Evolutionary conservation across 1,140 invertebrate genomes (phyloP).

Genomic region (Euura saliciscinereae): DNA sequence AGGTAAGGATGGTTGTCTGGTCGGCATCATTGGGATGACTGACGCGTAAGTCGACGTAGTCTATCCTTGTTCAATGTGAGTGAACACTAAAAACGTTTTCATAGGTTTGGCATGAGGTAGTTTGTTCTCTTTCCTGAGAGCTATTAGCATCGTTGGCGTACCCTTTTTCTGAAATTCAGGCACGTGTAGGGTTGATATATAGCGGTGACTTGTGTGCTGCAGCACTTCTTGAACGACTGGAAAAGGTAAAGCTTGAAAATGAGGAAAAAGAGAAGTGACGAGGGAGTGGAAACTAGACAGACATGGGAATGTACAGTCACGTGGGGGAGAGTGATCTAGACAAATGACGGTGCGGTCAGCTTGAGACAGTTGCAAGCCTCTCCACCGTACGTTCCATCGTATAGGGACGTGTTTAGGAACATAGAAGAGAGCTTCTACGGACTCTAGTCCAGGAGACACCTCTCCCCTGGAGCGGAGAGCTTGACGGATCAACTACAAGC

Average conservation of each 20-base stretch:
- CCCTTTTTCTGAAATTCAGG: background rate
- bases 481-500: background rate
- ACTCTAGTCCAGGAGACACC: background rate
- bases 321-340: constrained; percentile 44
- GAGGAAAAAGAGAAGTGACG: background rate
- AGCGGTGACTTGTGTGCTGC: background rate
- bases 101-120: too few relatives aligned
- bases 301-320: background rate
- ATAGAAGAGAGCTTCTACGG: background rate
- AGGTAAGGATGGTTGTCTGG: too few relatives aligned
- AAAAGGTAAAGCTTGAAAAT: constrained; percentile 1
- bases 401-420: background rate
- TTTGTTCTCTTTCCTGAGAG: background rate
- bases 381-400: constrained; percentile 34
- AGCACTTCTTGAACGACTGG: background rate
- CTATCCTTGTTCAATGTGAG: too few relatives aligned
- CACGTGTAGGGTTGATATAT: constrained; percentile 8
- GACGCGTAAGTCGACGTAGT: too few relatives aligned
- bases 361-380: constrained; percentile 49
- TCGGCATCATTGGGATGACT: too few relatives aligned
- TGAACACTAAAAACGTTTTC: too few relatives aligned
- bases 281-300: background rate
- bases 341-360: constrained; percentile 51
- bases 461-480: background rate
- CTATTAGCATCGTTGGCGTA: background rate